Percentiles rank a stretch among this genome's conserved stretches.
Conservation (phyloP, 2,113 vertebrate species). For the Irena cyanogastra region DNA sequence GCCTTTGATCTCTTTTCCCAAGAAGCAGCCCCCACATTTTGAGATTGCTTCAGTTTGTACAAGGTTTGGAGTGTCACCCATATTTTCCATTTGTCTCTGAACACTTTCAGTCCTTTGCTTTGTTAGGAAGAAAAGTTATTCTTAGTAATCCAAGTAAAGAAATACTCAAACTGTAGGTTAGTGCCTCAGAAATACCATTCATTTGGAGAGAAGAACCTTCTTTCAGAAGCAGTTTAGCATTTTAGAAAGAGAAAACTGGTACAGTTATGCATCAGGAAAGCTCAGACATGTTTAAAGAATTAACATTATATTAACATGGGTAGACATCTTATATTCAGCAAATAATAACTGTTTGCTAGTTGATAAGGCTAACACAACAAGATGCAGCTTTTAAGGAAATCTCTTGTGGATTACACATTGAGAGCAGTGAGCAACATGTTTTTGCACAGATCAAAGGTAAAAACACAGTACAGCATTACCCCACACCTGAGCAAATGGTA, state of each 20-base stretch:
- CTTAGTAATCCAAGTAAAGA: neutral
- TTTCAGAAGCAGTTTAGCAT: neutral
- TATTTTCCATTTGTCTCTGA: neutral
- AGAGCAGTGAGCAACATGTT: neutral
- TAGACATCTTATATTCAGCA: neutral
- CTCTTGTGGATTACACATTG: neutral
- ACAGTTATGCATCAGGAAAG: neutral
- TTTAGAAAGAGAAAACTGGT: neutral
- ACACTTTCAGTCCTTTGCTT: neutral
- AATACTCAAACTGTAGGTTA: neutral
- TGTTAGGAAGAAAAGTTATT: neutral
- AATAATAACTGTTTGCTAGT: neutral
- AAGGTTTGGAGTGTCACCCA: neutral
- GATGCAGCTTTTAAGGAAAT: neutral
- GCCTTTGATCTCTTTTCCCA: neutral
- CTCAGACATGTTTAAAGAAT: neutral
- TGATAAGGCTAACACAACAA: neutral
- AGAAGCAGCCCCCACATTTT: neutral
- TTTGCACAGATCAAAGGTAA: neutral
- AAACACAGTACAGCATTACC: neutral
- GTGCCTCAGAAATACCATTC: neutral
- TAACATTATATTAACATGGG: neutral
- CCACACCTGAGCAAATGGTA: neutral
- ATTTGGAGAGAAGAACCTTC: neutral
- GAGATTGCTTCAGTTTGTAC: neutral